Conservation (phyloP, 2,797 vertebrate species). For the Cercopithecus hamlyni region DNA sequence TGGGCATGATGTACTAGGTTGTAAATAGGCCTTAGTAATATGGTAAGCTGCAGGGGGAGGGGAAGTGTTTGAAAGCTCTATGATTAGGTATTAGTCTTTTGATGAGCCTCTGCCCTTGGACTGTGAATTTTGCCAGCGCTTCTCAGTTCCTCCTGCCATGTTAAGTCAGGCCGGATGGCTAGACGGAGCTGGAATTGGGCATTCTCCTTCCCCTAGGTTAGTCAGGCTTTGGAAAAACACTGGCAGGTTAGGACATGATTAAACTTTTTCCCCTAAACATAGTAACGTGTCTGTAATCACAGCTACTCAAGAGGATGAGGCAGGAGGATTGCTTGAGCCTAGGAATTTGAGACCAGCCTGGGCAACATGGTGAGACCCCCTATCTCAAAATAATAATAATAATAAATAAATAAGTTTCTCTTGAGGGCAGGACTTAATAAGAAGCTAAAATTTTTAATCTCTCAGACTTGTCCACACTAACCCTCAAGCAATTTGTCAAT, state of each 20-base stretch:
- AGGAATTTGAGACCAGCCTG: neutral
- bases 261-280: neutral
- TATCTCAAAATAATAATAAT: neutral
- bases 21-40: too few relatives aligned
- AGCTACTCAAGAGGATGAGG: neutral
- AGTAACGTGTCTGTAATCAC: neutral
- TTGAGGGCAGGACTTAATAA: neutral
- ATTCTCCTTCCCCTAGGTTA: neutral
- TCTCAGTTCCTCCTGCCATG: neutral
- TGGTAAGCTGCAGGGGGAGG: neutral
- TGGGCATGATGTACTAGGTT: neutral
- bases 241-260: neutral
- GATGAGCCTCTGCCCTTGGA: neutral
- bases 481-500: neutral
- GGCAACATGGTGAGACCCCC: neutral
- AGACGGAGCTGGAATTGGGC: neutral
- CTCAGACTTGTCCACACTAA: neutral
- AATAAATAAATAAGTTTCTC: neutral
- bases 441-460: neutral
- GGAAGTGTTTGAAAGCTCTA: rapidly evolving
- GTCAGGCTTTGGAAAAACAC: neutral
- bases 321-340: neutral
- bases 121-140: neutral
- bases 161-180: neutral
- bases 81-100: neutral